Evolutionary conservation across 2,797 vertebrate genomes (phyloP), one percentile per base, ranked within the genome.

Genomic region (Hafferia zeledoni): DNA sequence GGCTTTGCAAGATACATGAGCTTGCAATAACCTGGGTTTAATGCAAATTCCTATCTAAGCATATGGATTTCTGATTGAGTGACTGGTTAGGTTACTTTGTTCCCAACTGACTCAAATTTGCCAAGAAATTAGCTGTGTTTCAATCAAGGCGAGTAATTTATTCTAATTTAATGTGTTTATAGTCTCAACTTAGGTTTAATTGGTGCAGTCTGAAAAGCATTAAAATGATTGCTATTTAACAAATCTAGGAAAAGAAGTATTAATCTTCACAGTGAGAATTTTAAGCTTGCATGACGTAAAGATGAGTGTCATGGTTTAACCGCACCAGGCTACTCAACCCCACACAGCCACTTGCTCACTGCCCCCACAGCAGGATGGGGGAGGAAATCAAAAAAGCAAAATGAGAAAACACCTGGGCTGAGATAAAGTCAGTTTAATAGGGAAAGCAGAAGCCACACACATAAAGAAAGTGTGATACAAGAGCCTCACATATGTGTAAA

Each of bases 291-390:
- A 25, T 59, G 28, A 13, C 47, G 17, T 55, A n/a, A 77, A 59
- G 25, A 23, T 50, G 20, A 1, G 9, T 24, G 11, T 14, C 30
- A 24, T 14, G n/a, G 24, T 59, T 64, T 71, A 50, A 52, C 7
- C 10, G 17, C 50, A 77, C 10, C 46, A 59, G 52, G 7, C 33
- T 35, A 46, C 52, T n/a, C 41, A n/a, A 23, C 18, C 6, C 10
- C 25, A 27, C 22, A 59, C 17, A 33, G 57, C 17, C 2, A 0
- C 49, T 63, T 0, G 0, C 17, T 64, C 2, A 3, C 10, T 52
- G 33, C 12, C 10, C 14, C 7, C 12, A 31, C 9, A 46, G 22
- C 11, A 19, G 33, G n/a, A 49, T 25, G 25, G 12, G 19, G 11
- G 10, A 74, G 20, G 53, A 33, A 70, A 77, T 46, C 17, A 39